Base-by-base conservation (phyloP, 2,113 vertebrate genomes). In the Camelus bactrianus region DNA sequence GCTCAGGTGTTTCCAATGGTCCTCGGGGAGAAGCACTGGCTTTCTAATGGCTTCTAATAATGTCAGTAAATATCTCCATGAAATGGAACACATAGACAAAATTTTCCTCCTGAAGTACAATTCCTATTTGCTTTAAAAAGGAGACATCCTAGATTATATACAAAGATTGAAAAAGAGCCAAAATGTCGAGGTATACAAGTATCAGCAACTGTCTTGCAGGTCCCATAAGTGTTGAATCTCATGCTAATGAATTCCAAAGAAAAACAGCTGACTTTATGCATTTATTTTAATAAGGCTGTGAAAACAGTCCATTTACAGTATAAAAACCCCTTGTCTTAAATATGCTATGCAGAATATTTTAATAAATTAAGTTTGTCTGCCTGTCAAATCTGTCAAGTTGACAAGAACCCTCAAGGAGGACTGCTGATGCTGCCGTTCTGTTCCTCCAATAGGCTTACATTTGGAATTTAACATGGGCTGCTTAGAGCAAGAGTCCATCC, bases 361-460 rank as follows among this genome's bases (percentile, higher is more conserved):
- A 97, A 98, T 98, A 97, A 97, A 97, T 98, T 96, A 96, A 94
- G 97, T 97, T 93, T 97, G 91, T 93, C 82, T 96, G 94, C 94
- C 93, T 97, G 93, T 97, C 97, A 97, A 94, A 96, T 82, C 94
- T 96, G 93, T 97, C 97, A 96, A 94, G 72, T 86, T 96, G 97
- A 97, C 97, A 97, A 95, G 95, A 89, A 16, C 60, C 79, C 86
- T 93, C 73, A 67, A 93, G 86, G 93, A 97, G 69, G 48, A 77
- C 4, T 86, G 91, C 93, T 96, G 89, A 96, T 82, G 82, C 4
- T 87, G 77, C 62, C 42, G 17, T 91, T 88, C 81, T 97, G 10
- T 56, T 89, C 76, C 90, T 94, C 94, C 95, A 87, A 89, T 50
- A 95, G 93, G 82, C 76, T 77, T 97, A 26, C 80, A 75, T 87